These are phyloP conservation scores for Drosophila saltans DNA, from an alignment of 1,140 invertebrate genomes.

Conservation along the genomic window DNA sequence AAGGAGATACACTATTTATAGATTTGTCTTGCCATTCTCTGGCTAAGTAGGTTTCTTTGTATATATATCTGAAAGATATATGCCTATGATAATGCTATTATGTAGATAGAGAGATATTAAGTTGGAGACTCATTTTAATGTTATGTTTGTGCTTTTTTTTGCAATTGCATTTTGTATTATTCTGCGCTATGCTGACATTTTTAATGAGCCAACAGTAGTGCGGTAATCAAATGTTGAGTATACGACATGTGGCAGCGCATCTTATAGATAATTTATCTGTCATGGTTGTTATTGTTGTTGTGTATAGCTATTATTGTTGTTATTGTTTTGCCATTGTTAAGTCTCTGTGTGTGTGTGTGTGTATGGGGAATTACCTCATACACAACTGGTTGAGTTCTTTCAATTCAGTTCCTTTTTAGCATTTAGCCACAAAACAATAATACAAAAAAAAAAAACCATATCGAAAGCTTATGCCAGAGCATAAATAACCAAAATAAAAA, in stretches of 20 bases:
- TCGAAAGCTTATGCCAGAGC: constrained; percentile 46
- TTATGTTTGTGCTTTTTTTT: constrained; percentile 9
- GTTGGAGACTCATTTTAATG: background rate
- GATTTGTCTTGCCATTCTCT: background rate
- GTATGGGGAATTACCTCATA: constrained; percentile 21
- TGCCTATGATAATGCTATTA: background rate
- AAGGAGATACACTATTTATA: too few species aligned
- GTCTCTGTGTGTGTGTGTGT: background rate
- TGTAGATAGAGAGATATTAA: background rate
- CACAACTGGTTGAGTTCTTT: constrained; percentile 33
- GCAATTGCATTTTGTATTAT: constrained; percentile 22
- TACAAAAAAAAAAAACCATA: constrained; percentile 1
- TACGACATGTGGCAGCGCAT: constrained; percentile 46
- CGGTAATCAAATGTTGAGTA: constrained; percentile 57
- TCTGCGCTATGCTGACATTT: constrained; percentile 50
- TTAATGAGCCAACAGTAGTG: constrained; percentile 53
- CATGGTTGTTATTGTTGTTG: constrained; percentile 23
- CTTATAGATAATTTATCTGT: constrained; percentile 60
- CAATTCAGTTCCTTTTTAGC: constrained; percentile 31
- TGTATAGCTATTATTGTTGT: background rate
- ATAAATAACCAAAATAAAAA: constrained; percentile 30
- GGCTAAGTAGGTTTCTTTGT: too few species aligned
- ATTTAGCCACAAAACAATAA: constrained; percentile 41
- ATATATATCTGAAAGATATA: background rate
- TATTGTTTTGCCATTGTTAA: constrained; percentile 25